Percentiles rank a stretch among this genome's conserved stretches.
Evolutionary conservation across 2,113 vertebrate genomes (phyloP).

Genomic region (Tretioscincus oriximinensis): DNA sequence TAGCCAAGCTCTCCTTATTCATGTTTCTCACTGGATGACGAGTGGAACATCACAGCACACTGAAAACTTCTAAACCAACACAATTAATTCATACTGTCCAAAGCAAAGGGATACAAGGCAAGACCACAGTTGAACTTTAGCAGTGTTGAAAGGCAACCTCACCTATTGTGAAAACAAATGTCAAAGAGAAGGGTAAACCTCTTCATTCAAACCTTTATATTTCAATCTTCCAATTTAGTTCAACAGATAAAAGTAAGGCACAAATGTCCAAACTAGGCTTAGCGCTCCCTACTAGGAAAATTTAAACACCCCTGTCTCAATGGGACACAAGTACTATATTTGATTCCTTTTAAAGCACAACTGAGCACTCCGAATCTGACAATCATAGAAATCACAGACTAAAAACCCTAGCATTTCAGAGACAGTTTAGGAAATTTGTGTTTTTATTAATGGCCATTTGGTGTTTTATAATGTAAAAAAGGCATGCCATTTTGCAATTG

Average conservation of each 20-base stretch:
- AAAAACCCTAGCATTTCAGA: not conserved
- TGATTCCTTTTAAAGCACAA: not conserved
- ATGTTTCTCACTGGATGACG: no score
- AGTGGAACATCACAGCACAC: no score
- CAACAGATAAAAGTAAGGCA: not conserved
- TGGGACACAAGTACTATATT: not conserved
- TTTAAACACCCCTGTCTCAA: not conserved
- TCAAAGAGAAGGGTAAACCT: not conserved
- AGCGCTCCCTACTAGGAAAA: not conserved
- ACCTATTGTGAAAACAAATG: not conserved
- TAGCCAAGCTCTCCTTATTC: no score
- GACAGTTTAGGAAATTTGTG: not conserved
- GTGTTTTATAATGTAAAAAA: accelerated
- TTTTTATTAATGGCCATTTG: not conserved
- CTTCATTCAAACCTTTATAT: not conserved
- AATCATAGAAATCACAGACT: not conserved
- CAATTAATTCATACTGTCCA: not conserved
- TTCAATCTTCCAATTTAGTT: not conserved
- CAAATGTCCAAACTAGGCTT: not conserved
- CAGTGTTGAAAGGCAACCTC: not conserved
- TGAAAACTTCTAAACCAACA: no score
- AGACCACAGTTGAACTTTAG: not conserved
- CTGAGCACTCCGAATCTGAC: not conserved
- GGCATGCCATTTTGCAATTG: not conserved
- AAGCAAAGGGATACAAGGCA: no score